Conservation (phyloP, 1,140 invertebrate genomes). For the Andricus grossulariae region DNA sequence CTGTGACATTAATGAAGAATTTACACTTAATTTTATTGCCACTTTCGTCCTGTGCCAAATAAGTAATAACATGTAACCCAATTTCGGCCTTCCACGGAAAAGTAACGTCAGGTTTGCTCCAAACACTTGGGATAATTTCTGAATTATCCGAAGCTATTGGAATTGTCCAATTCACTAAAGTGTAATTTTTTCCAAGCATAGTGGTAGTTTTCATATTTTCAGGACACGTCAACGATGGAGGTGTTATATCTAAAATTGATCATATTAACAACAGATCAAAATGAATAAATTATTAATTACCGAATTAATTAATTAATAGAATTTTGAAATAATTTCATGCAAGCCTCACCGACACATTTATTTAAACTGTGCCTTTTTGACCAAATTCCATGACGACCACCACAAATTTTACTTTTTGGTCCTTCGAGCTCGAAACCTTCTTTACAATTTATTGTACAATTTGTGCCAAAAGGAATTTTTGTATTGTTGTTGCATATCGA, state of each 20-base stretch:
- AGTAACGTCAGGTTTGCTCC: conserved; percentile 62
- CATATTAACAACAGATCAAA: neutral
- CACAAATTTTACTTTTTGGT: conserved; percentile 71
- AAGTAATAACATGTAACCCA: conserved; percentile 75
- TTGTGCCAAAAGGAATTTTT: conserved; percentile 76
- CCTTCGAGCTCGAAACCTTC: conserved; percentile 78
- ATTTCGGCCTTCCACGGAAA: conserved; percentile 69
- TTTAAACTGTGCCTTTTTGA: conserved; percentile 68
- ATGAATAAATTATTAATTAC: no score
- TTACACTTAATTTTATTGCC: conserved; percentile 77
- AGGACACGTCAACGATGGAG: conserved; percentile 77
- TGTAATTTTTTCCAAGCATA: conserved; percentile 75
- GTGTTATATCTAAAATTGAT: conserved; percentile 73
- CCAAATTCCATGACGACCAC: conserved; percentile 74
- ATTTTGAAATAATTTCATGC: neutral
- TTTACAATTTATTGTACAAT: conserved; percentile 77
- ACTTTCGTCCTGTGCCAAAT: conserved; percentile 76
- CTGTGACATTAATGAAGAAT: conserved; percentile 75
- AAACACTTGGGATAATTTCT: conserved; percentile 47
- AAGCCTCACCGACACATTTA: conserved; percentile 73
- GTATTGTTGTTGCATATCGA: conserved; percentile 71
- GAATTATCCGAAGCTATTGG: conserved; percentile 70
- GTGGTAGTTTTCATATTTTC: conserved; percentile 70
- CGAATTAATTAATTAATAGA: neutral
- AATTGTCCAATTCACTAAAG: conserved; percentile 75